Base-by-base conservation (phyloP, 2,888 invertebrate genomes). In the Ectropis crepuscularia region DNA sequence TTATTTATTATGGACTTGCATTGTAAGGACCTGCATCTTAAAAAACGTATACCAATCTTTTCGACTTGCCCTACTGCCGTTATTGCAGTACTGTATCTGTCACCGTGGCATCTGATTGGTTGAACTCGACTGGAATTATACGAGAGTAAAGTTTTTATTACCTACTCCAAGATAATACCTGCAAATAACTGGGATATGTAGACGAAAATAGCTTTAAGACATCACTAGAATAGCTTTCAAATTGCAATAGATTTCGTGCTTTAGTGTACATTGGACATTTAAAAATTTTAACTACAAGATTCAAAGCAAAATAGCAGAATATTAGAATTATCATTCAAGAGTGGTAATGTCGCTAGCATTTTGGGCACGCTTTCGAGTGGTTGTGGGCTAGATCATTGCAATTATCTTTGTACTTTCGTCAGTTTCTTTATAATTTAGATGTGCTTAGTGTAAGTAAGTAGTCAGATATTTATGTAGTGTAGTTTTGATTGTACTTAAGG, bases 101-200 rank as follows among this genome's bases (percentile, higher is more conserved):
- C 60, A 64, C 51, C n/a, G 39, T 36, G 45, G 53, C 51, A 51
- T 50, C 63, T 61, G 65, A 65, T 61, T 60, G 63, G 63, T 71
- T 70, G 74, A 59, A 63, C 50, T 45, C 37, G 72, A 73, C 16
- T 28, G 43, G 82, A 82, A 80, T 87, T 84, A 87, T 83, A 79
- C 75, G 83, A 81, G 83, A 80, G 76, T 88, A 85, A 88, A 88
- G 77, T 48, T 82, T 89, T 89, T 63, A 65, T 53, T 16, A 42
- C 43, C 36, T 10, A 42, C 10, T n/a, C 36, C 10, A 46, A 55
- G 38, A 55, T 47, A 54, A 55, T 47, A 39, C 55, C 28, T 16
- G 47, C 39, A 55, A 46, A 47, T 47, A 46, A 46, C 45, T 11
- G 46, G 43, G 45, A 53, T 46, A 11, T 11, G 38, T 10, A 12